Base-by-base conservation (phyloP, 2,797 vertebrate genomes). In the Siniperca obscura region DNA sequence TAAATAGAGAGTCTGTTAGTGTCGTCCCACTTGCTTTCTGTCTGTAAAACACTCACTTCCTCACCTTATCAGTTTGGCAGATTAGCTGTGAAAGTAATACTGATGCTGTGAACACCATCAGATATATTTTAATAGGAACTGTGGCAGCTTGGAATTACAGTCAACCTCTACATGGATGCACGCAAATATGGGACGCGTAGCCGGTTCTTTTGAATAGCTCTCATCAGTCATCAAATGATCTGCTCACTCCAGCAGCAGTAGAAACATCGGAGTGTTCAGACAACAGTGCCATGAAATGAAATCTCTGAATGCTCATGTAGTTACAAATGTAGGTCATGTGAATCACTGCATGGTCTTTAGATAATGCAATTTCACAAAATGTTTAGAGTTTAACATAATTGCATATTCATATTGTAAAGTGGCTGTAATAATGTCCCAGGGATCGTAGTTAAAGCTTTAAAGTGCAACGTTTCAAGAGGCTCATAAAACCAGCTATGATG, bases 1-100 rank as follows among this genome's bases (percentile, higher is more conserved):
- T 90, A 90, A 90, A 91, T 38, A 85, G 82, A 89, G 84, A 90
- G 90, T 85, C 79, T 81, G 89, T 90, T 84, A 79, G 82, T 89
- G 89, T 90, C 87, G 81, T 88, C 85, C 85, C 76, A 87, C 87
- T 90, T 87, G 89, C 87, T 90, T 87, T 88, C 48, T 42, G 69
- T 86, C 85, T 90, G 83, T 90, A 89, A 90, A 85, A 92, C 90
- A 91, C 86, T 92, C 83, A 82, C 86, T 90, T 85, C 70, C 80
- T 91, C 84, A 84, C 62, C 83, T 93, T 92, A 94, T 93, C 90
- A 76, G 84, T 83, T 81, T 78, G 81, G 87, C 81, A 91, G 87
- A 93, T 91, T 91, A 92, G 81, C 87, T 78, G 79, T 86, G 86
- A 87, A 91, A 91, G 84, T 88, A 90, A 91, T 89, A 85, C 86